Conservation (phyloP, 2,113 vertebrate genomes). For the Platichthys stellatus region DNA sequence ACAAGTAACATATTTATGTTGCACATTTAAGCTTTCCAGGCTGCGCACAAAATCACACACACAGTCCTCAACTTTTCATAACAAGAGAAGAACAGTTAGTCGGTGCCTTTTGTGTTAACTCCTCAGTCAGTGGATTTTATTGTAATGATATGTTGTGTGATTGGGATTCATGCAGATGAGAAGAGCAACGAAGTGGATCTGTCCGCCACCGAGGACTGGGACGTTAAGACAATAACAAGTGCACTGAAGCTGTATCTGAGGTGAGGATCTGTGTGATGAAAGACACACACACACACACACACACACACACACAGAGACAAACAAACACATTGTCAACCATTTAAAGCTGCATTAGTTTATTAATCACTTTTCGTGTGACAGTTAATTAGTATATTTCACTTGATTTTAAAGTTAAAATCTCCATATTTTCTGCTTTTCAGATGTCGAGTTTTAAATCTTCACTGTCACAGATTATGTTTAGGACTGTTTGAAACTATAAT, state of each 20-base stretch:
- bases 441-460: too few species aligned
- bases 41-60: not conserved
- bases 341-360: not conserved
- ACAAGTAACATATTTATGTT: constrained; percentile 72
- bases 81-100: not conserved
- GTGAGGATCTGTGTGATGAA: constrained; percentile 72
- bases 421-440: too few species aligned
- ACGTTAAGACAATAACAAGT: constrained; percentile 96
- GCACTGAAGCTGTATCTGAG: constrained; percentile 94
- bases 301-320: not conserved
- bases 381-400: too few species aligned
- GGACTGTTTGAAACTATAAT: too few species aligned
- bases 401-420: too few species aligned
- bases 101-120: constrained; percentile 14
- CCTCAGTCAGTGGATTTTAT: not conserved
- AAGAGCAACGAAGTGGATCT: constrained; percentile 91
- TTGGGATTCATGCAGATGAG: constrained; percentile 80
- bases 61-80: not conserved
- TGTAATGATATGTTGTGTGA: constrained; percentile 18
- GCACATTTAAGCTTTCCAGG: constrained; percentile 51
- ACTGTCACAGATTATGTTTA: too few species aligned
- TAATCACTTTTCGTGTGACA: too few species aligned
- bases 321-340: not conserved
- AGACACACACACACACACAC: not conserved
- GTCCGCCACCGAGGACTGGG: constrained; percentile 90